Percentiles rank a stretch among this genome's conserved stretches.
Conservation (phyloP, 2,888 invertebrate genomes). For the Steinernema carpocapsae region DNA sequence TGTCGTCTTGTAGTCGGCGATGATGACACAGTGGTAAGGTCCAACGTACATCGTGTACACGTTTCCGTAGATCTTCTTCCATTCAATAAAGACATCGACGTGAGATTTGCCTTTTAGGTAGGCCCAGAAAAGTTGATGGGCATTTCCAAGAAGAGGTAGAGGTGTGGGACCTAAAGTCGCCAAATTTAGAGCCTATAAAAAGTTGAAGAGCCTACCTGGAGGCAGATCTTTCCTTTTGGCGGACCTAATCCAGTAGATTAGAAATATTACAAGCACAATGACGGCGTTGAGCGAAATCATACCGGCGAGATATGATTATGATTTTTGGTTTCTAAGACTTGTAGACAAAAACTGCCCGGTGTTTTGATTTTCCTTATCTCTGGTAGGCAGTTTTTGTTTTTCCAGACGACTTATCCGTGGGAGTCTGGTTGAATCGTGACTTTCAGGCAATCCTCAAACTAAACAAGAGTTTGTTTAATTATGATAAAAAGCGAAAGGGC, state of each 20-base stretch:
- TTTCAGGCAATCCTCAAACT: no score
- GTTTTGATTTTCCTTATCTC: constrained; percentile 10
- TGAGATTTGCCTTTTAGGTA: constrained; percentile 2
- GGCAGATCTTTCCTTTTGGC: constrained; percentile 10
- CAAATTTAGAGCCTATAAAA: not conserved
- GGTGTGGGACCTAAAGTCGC: constrained; percentile 16
- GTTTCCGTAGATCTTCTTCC: constrained; percentile 25
- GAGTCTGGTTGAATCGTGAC: no score
- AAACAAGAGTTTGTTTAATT: no score
- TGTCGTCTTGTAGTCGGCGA: constrained; percentile 24
- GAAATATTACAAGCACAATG: not conserved
- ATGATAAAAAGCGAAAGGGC: no score
- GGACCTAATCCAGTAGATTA: not conserved
- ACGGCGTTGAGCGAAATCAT: not conserved
- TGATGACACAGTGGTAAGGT: constrained; percentile 22
- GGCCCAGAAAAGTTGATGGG: constrained; percentile 22
- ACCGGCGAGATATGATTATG: not conserved
- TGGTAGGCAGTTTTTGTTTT: not conserved
- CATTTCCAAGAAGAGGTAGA: constrained; percentile 8
- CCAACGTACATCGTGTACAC: constrained; percentile 32
- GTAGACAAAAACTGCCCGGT: not conserved
- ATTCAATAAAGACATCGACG: not conserved
- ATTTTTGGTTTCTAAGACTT: not conserved
- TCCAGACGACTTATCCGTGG: not conserved
- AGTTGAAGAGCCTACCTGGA: not conserved